Base-by-base conservation (phyloP, 2,888 invertebrate species). In the Blera fallax region DNA sequence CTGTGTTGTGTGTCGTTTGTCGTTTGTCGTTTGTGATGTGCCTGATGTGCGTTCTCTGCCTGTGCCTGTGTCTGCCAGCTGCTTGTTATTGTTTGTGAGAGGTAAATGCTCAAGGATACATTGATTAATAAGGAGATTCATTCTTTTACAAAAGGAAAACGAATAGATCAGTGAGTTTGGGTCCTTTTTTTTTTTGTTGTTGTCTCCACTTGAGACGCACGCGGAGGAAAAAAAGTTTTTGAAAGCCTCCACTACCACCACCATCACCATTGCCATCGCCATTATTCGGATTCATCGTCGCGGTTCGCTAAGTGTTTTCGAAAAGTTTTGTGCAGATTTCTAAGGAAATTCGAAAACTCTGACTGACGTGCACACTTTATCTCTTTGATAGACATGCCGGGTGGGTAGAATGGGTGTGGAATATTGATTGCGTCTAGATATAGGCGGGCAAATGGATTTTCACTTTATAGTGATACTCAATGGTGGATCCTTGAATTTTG, bases 91-190 rank as follows among this genome's bases (percentile, higher is more conserved):
- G 64, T 74, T 70, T 84, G 69, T 45, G 18, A 34, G 34, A 34
- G 64, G 73, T 72, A 69, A 79, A 73, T 56, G 64, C 45, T 69
- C 40, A 69, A 29, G 74, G 74, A 64, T 74, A 70, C 73, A 80
- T 84, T 84, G 84, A 84, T 84, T 84, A 79, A 65, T 80, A 79
- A 69, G 79, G 40, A 74, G 58, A 74, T 79, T 64, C 73, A 64
- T 69, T 56, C 18, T 56, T 45, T 21, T 24, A 3, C 8, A 8
- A 2, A 21, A 45, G 16, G 29, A 40, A 2, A 32, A 18, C n/a
- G 16, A 45, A 24, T 11, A 37, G 40, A 48, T 37, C 11, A 27
- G 21, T 14, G 27, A n/a, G 11, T 8, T 6, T 8, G 14, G 1
- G 14, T 3, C 6, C 14, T 34, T 34, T 24, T 48, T 29, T n/a